Evolutionary conservation across 2,888 invertebrate genomes (phyloP).

Genomic region (Meiosimyza decipiens): DNA sequence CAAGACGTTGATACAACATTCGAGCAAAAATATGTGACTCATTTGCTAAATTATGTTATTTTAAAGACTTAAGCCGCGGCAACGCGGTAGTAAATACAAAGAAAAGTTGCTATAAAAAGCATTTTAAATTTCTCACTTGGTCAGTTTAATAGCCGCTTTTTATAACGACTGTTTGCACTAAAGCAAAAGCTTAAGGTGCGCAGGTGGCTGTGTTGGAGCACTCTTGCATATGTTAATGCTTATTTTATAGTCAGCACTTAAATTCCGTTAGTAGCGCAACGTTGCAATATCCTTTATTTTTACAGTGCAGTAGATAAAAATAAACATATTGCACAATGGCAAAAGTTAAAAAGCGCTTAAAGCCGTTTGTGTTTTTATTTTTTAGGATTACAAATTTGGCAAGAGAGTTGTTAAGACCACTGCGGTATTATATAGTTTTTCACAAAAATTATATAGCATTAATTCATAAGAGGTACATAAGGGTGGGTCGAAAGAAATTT

Average conservation of each 20-base stretch:
- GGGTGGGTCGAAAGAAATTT: too few relatives aligned
- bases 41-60: constrained; percentile 32
- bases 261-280: constrained; percentile 15
- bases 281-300: neutral
- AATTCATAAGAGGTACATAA: too few relatives aligned
- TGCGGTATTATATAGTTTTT: too few relatives aligned
- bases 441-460: too few relatives aligned
- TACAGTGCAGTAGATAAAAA: too few relatives aligned
- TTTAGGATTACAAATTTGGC: too few relatives aligned
- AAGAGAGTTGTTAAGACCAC: too few relatives aligned
- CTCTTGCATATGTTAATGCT: neutral
- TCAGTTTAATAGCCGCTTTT: neutral
- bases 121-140: constrained; percentile 5
- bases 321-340: neutral
- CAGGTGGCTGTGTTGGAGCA: neutral
- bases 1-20: neutral
- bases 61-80: constrained; percentile 17
- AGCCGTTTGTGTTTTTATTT: too few relatives aligned
- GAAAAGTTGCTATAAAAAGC: constrained; percentile 22
- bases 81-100: too few relatives aligned
- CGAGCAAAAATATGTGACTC: constrained; percentile 19
- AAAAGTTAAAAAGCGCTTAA: too few relatives aligned
- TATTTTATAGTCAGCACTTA: constrained; percentile 20
- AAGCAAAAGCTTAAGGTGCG: neutral
- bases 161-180: neutral